Conservation (phyloP, 2,113 vertebrate species). For the Gobius niger region DNA sequence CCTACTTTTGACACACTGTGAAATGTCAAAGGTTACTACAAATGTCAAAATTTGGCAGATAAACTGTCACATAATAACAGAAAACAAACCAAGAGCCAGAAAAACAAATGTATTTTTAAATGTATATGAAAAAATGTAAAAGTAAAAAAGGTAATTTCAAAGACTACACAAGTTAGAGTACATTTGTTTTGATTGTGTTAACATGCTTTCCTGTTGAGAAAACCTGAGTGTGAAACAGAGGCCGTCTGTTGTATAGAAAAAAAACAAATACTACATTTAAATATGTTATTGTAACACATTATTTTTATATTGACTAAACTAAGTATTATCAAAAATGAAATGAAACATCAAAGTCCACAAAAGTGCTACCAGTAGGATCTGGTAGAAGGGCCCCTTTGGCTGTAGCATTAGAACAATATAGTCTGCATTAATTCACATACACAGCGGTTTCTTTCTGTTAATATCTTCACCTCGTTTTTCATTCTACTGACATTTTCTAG, state of each 20-base stretch:
- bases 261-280: constrained; percentile 46
- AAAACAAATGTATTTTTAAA: constrained; percentile 31
- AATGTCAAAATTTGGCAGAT: constrained; percentile 60
- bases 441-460: constrained; percentile 10
- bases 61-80: constrained; percentile 47
- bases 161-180: constrained; percentile 63
- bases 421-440: constrained; percentile 25
- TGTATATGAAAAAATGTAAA: constrained; percentile 51
- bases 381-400: constrained; percentile 26
- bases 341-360: constrained; percentile 5
- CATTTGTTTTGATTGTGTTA: constrained; percentile 63
- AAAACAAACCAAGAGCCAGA: constrained; percentile 37
- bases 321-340: constrained; percentile 5
- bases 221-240: constrained; percentile 72
- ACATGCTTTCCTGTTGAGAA: constrained; percentile 71
- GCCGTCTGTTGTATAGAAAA: constrained; percentile 54
- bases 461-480: background rate
- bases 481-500: background rate
- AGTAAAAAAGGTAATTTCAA: constrained; percentile 60
- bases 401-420: constrained; percentile 35
- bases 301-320: constrained; percentile 24
- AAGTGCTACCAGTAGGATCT: constrained; percentile 32
- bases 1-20: constrained; percentile 47
- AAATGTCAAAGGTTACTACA: constrained; percentile 61
- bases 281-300: constrained; percentile 41